phyloP scores from a whole-genome alignment of 2,888 invertebrate species.

The Anticlea derivata region DNA sequence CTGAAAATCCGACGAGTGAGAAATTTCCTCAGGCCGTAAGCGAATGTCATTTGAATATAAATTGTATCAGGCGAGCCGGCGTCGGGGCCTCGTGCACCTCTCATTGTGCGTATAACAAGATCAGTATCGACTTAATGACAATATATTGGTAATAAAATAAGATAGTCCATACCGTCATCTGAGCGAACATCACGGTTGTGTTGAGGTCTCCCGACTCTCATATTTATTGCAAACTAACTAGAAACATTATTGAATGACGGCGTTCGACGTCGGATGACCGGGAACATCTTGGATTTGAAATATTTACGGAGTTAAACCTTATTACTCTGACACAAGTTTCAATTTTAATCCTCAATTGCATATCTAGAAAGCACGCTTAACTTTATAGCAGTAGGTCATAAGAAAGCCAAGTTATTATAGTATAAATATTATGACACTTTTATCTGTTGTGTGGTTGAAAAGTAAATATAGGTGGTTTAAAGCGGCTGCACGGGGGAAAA shows the following conservation, averaged over 20 bases:
- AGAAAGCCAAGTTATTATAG: conserved; percentile 78
- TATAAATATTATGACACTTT: conserved; percentile 82
- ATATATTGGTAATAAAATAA: conserved; percentile 84
- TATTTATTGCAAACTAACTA: conserved; percentile 80
- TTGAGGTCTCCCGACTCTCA: conserved; percentile 66
- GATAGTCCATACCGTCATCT: conserved; percentile 80
- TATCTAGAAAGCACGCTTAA: conserved; percentile 68
- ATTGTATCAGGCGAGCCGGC: conserved; percentile 68
- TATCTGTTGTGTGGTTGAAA: conserved; percentile 74
- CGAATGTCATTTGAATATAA: conserved; percentile 82
- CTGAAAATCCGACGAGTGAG: conserved; percentile 80
- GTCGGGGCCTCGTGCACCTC: conserved; percentile 65
- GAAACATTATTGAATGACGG: conserved; percentile 79
- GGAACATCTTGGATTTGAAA: conserved; percentile 51
- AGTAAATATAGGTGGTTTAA: conserved; percentile 68
- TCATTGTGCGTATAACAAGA: conserved; percentile 84
- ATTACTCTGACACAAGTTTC: conserved; percentile 53
- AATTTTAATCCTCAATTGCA: conserved; percentile 46
- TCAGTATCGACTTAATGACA: conserved; percentile 84
- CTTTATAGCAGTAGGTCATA: conserved; percentile 76
- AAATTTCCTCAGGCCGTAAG: conserved; percentile 74
- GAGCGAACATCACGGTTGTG: conserved; percentile 65
- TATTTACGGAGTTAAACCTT: conserved; percentile 61
- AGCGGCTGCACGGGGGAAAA: conserved; percentile 45
- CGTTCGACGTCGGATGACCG: conserved; percentile 64